A percentile compares a stretch with the other conserved stretches of the same genome.
phyloP scores from a whole-genome alignment of 1,140 invertebrate species.

The Venturia canescens region DNA sequence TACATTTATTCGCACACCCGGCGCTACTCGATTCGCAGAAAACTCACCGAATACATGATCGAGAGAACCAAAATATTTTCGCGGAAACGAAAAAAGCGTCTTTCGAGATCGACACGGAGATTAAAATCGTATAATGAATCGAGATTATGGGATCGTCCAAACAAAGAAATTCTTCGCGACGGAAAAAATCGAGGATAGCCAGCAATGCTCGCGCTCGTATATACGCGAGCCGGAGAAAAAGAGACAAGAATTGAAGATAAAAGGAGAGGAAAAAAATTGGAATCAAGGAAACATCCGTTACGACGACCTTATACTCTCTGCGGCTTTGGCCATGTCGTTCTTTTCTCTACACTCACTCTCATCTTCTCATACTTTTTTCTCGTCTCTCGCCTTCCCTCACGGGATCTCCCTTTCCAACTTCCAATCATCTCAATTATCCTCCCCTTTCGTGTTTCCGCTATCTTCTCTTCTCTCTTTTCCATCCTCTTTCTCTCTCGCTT shows the following conservation, averaged over 20 bases:
- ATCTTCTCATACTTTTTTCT: constrained; percentile 19
- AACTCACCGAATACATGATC: not conserved
- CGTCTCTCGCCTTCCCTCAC: constrained; percentile 11
- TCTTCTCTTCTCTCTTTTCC: not conserved
- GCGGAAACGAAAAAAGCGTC: not conserved
- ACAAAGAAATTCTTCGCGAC: constrained; percentile 14
- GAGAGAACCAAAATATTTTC: constrained; percentile 13
- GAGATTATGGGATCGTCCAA: not conserved
- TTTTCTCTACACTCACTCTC: constrained; percentile 18
- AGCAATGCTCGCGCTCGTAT: not conserved
- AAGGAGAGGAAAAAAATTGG: not conserved
- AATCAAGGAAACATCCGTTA: constrained; percentile 30
- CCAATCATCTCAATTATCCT: constrained; percentile 54
- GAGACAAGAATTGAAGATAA: not conserved
- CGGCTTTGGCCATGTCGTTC: constrained; percentile 27
- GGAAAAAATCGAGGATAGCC: not conserved
- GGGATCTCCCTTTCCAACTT: constrained; percentile 28
- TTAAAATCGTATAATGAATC: not conserved
- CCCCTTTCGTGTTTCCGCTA: constrained; percentile 51
- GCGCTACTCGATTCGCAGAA: too few species aligned
- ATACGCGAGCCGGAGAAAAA: not conserved
- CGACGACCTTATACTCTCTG: constrained; percentile 18
- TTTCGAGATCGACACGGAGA: not conserved
- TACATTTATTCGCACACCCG: not conserved
- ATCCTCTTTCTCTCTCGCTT: not conserved